These are phyloP conservation scores for Anguilla obscura DNA, from an alignment of 2,797 vertebrate species.

Conservation along the genomic window DNA sequence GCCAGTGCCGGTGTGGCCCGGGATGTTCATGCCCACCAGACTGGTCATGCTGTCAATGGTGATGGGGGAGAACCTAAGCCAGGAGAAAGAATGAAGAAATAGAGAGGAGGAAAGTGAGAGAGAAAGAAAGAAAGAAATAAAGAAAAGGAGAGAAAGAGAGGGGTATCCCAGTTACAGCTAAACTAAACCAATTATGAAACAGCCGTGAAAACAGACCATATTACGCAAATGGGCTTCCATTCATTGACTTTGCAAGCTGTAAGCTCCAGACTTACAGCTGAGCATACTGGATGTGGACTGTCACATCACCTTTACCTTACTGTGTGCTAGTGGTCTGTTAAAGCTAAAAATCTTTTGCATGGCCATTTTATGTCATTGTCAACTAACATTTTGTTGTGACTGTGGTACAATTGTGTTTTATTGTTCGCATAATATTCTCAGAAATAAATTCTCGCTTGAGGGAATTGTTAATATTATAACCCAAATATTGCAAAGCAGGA, in stretches of 20 bases:
- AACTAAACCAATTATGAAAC: conserved; percentile 5
- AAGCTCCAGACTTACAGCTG: not conserved
- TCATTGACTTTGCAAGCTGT: not conserved
- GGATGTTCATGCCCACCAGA: conserved; percentile 99
- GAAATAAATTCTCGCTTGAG: not conserved
- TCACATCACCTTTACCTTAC: conserved; percentile 18
- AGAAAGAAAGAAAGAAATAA: conserved; percentile 20
- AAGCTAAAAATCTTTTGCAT: not conserved
- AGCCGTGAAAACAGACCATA: conserved; percentile 18
- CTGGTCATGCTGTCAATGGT: conserved; percentile 99
- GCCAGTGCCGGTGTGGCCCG: conserved; percentile 97
- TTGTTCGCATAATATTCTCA: not conserved
- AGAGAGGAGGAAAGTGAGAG: conserved; percentile 37
- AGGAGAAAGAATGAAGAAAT: conserved; percentile 36
- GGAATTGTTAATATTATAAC: conserved; percentile 16
- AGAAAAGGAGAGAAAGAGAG: conserved; percentile 35
- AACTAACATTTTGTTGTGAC: not conserved
- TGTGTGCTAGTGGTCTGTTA: not conserved
- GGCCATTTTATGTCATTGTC: not conserved
- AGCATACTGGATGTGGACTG: not conserved
- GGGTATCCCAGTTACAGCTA: conserved; percentile 26
- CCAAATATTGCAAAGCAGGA: conserved; percentile 15
- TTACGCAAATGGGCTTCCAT: not conserved
- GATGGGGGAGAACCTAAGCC: conserved; percentile 96
- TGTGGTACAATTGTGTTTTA: not conserved